A percentile compares a stretch with the other conserved stretches of the same genome.
phyloP scores from a whole-genome alignment of 2,113 vertebrate species.

The Maccullochella peelii region DNA sequence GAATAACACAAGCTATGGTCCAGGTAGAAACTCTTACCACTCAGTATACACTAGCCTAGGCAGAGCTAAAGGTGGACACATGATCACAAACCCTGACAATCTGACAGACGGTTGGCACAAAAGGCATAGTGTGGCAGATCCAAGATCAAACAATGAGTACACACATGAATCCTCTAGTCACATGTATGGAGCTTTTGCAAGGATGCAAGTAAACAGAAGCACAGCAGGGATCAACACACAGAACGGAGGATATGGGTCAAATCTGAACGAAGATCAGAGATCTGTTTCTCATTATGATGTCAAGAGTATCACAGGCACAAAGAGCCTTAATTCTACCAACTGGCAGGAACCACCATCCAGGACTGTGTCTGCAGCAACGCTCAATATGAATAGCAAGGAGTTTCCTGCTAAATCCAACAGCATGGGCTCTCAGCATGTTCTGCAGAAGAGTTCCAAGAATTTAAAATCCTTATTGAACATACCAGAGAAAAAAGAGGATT shows the following conservation, averaged over 20 bases:
- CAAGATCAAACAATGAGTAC: slow-evolving; percentile 84
- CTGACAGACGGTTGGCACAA: slow-evolving; percentile 87
- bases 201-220: slow-evolving; percentile 77
- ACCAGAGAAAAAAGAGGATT: slow-evolving; percentile 88
- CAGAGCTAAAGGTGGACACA: slow-evolving; percentile 65
- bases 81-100: slow-evolving; percentile 63
- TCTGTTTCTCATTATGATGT: slow-evolving; percentile 82
- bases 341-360: slow-evolving; percentile 80
- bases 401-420: slow-evolving; percentile 79
- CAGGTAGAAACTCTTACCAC: slow-evolving; percentile 75
- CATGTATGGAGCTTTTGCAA: slow-evolving; percentile 86
- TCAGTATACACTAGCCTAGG: slow-evolving; percentile 83
- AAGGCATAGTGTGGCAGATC: slow-evolving; percentile 92
- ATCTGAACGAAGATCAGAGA: slow-evolving; percentile 80
- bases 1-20: slow-evolving; percentile 57
- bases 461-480: slow-evolving; percentile 91
- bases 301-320: slow-evolving; percentile 71
- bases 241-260: slow-evolving; percentile 67
- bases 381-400: slow-evolving; percentile 81
- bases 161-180: slow-evolving; percentile 81
- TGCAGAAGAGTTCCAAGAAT: slow-evolving; percentile 90
- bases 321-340: slow-evolving; percentile 13
- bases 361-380: slow-evolving; percentile 86
- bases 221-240: slow-evolving; percentile 72
- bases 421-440: slow-evolving; percentile 85